Evolutionary conservation across 1,140 invertebrate genomes (phyloP), one percentile per base, ranked within the genome.

Genomic region (Aphaenogaster ashmeadi): DNA sequence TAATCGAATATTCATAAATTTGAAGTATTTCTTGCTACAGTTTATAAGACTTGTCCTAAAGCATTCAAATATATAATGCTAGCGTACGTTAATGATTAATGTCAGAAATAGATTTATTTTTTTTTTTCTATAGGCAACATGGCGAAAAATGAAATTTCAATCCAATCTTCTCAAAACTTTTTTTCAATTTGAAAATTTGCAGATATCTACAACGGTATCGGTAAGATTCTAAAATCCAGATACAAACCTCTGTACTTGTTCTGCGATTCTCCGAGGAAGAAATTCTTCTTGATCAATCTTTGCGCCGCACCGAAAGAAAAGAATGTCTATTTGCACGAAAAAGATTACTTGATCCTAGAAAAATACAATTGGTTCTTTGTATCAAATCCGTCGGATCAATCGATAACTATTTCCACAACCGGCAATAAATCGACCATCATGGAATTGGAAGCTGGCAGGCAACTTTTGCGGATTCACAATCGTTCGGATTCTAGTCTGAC

Each of bases 241-340:
- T 94, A 94, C 74, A 92, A 94, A 71, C 93, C 94, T 0, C 41
- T 95, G 11, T 95, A 95, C 78, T n/a, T 95, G 1, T 93, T 95
- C 62, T 83, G 91, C 9, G 95, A 96, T 80, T 93, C 92, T 7
- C 7, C 93, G 7, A 89, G 92, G 2, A 38, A 56, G 2, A 94
- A 95, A 81, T 93, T 93, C 21, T 80, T 95, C 4, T 66, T 95
- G 0, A 69, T 96, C 9, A 92, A 90, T 75, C 88, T 94, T n/a
- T 78, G 86, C 7, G 60, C 83, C n/a, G 52, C 8, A 3, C 3
- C 44, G 1, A 41, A 18, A 27, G 41, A 21, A 8, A 62, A 27
- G 6, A 1, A 56, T 54, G 7, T 3, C 44, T 36, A 52, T 15
- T 18, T 36, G 33, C 8, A 67, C 47, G 0, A 50, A 21, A 67